These are phyloP conservation scores for Proisotoma minuta DNA, from an alignment of 2,888 invertebrate species.

Conservation along the genomic window DNA sequence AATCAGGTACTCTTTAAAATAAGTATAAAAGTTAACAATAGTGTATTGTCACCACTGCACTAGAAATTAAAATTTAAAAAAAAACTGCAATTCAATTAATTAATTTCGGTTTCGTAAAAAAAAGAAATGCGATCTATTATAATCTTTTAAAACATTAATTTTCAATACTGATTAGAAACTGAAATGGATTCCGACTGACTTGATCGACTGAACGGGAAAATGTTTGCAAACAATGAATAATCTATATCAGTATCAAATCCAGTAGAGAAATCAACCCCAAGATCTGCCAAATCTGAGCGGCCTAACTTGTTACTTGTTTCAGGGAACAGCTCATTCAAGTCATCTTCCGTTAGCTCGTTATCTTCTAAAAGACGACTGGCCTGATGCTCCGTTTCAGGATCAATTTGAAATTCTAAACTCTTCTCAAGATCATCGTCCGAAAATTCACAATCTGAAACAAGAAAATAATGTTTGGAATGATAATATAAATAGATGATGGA, in stretches of 20 bases:
- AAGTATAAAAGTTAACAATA: too few species aligned
- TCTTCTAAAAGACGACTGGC: slow-evolving; percentile 62
- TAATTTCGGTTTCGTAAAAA: too few species aligned
- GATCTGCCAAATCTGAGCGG: slow-evolving; percentile 38
- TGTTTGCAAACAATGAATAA: slow-evolving; percentile 43
- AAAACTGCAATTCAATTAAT: too few species aligned
- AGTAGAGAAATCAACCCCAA: slow-evolving; percentile 42
- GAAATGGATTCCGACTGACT: slow-evolving; percentile 44
- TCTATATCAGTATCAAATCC: slow-evolving; percentile 45
- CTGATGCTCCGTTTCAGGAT: slow-evolving; percentile 63
- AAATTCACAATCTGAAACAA: slow-evolving; percentile 43
- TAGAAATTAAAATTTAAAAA: neutral
- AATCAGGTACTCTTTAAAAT: neutral
- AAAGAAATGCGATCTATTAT: too few species aligned
- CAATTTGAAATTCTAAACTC: slow-evolving; percentile 59
- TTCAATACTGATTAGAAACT: slow-evolving; percentile 43
- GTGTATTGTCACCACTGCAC: too few species aligned
- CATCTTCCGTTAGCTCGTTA: slow-evolving; percentile 69
- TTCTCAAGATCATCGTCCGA: slow-evolving; percentile 57
- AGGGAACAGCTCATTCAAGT: slow-evolving; percentile 75
- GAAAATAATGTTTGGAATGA: neutral
- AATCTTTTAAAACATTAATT: neutral
- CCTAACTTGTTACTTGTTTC: slow-evolving; percentile 49
- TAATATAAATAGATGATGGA: slow-evolving; percentile 3
- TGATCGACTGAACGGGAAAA: slow-evolving; percentile 39